Base-by-base conservation (phyloP, 2,113 vertebrate genomes). In the Donacobius atricapilla region DNA sequence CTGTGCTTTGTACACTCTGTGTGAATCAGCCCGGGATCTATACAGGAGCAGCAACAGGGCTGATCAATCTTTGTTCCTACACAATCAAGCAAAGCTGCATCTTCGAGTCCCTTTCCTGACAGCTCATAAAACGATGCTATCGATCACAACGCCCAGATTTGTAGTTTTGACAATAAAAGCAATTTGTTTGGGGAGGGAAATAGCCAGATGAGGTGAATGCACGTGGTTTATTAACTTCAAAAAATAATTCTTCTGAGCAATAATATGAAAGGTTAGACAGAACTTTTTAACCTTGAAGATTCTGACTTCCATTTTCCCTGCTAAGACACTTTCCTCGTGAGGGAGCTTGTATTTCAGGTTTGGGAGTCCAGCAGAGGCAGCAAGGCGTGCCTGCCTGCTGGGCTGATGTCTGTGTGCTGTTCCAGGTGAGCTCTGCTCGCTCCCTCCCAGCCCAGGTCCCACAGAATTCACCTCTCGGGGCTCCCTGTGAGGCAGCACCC, bases 161-260 rank as follows among this genome's bases (percentile, higher is more conserved):
- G 97, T 97, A 85, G 90, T 89, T 97, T 81, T 95, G 96, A 96
- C 95, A 94, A 96, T 97, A 97, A 97, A 97, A 97, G 91, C 83
- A 84, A 97, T 97, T 97, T 98, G 92, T 97, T 95, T 95, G 80
- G 70, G 71, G 82, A 69, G 61, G 89, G 87, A 69, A 86, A 21
- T 11, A 72, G 53, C 77, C 65, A 3, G 66, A 85, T 13, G 87
- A 95, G 88, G 87, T 73, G 80, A 94, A 89, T 2, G 42, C 75
- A 77, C 58, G 63, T 72, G 57, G 64, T 78, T 96, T 92, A 90
- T 89, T 92, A 97, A 97, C 87, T 89, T 90, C 19, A 71, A 58
- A 51, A 91, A 90, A 81, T 40, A 93, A 87, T 61, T 92, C 63
- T 93, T 61, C 64, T 15, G 35, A 77, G 81, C 37, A 79, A 23